Conservation (phyloP, 2,797 vertebrate genomes). For the Scleropages formosus region DNA sequence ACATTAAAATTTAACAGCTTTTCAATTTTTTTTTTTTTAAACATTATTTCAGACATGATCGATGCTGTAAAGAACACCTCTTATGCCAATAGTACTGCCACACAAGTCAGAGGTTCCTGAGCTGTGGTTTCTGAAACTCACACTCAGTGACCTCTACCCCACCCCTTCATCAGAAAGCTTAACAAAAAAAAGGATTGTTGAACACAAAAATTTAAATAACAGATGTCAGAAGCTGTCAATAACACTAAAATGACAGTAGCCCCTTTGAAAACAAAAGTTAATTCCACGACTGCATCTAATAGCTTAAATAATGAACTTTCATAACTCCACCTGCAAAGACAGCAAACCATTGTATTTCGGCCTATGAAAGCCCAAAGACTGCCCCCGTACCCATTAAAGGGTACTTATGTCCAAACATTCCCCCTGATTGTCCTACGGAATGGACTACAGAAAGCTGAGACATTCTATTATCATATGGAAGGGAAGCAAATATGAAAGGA, state of each 20-base stretch:
- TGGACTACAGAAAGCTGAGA: slow-evolving; percentile 36
- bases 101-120: neutral
- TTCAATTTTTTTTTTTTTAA: neutral
- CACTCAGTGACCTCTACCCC: neutral
- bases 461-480: slow-evolving; percentile 25
- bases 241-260: slow-evolving; percentile 8
- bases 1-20: neutral
- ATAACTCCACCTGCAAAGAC: neutral
- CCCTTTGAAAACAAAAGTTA: slow-evolving; percentile 8
- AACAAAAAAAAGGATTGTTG: neutral
- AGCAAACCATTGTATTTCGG: slow-evolving; percentile 18
- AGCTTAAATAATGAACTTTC: slow-evolving; percentile 8
- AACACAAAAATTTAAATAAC: neutral
- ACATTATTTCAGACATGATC: neutral
- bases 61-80: neutral
- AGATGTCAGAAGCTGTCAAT: neutral
- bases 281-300: slow-evolving; percentile 28
- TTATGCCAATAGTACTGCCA: slow-evolving; percentile 6
- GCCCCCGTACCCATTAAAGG: neutral
- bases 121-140: neutral
- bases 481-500: slow-evolving; percentile 10
- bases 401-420: neutral
- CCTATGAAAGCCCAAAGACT: neutral
- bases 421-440: slow-evolving; percentile 41
- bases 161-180: neutral